Percentiles rank a stretch among this genome's conserved stretches.
Evolutionary conservation across 2,797 vertebrate genomes (phyloP).

Genomic region (Rhincodon typus): DNA sequence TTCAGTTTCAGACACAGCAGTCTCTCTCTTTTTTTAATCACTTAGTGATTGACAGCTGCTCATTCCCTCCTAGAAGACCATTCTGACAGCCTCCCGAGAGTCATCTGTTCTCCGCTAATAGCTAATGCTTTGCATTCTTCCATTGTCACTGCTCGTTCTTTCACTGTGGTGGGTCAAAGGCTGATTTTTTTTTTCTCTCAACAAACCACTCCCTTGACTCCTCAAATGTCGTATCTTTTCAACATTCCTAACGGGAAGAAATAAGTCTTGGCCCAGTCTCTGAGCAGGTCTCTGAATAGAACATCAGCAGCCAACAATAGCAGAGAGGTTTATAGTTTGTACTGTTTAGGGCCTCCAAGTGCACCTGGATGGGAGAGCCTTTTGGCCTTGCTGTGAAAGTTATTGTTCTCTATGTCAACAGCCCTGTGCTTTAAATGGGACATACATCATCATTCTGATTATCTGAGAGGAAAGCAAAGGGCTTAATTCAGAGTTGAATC

Average conservation of each 20-base stretch:
- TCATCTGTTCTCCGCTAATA: constrained; percentile 7
- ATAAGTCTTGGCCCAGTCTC: not conserved
- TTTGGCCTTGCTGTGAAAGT: constrained; percentile 70
- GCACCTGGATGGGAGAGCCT: constrained; percentile 61
- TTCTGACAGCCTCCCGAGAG: constrained; percentile 31
- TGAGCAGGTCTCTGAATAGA: constrained; percentile 6
- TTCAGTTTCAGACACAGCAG: constrained; percentile 16
- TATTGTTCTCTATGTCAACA: constrained; percentile 66
- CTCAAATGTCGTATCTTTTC: constrained; percentile 28
- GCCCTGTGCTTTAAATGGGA: constrained; percentile 59
- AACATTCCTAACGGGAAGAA: constrained; percentile 10
- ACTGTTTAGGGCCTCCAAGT: constrained; percentile 52
- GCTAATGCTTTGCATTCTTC: not conserved
- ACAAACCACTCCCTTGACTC: not conserved
- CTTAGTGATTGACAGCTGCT: constrained; percentile 52
- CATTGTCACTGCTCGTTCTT: not conserved
- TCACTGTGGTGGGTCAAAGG: constrained; percentile 29
- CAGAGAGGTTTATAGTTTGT: constrained; percentile 49
- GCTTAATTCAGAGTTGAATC: constrained; percentile 59
- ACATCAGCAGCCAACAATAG: constrained; percentile 41
- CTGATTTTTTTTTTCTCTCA: not conserved
- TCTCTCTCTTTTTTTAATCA: constrained; percentile 42
- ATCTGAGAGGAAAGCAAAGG: constrained; percentile 56
- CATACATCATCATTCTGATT: constrained; percentile 63
- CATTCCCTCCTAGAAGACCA: constrained; percentile 41